Conservation (phyloP, 2,113 vertebrate species). For the Nibea albiflora region DNA sequence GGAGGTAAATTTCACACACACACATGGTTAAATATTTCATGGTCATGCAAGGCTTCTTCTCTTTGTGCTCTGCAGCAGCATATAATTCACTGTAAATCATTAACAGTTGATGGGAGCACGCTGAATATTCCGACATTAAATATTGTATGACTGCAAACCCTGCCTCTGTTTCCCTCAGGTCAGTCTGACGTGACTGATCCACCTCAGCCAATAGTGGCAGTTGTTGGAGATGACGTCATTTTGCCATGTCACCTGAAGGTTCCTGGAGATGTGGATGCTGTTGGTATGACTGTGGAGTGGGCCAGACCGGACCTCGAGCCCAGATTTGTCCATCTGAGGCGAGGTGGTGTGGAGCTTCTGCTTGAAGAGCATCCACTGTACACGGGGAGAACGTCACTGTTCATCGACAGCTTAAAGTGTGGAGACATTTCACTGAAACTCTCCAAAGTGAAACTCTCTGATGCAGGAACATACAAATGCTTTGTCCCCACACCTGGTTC, state of each 20-base stretch:
- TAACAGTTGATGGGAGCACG: no score
- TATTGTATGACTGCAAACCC: no score
- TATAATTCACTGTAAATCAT: no score
- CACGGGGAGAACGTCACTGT: background rate
- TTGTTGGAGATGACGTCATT: conserved; percentile 12
- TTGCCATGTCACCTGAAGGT: conserved; percentile 22
- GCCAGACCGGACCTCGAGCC: background rate
- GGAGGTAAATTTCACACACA: conserved; percentile 9
- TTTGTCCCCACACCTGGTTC: fast-evolving
- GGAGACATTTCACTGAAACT: conserved; percentile 39
- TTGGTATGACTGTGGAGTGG: conserved; percentile 15
- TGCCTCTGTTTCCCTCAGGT: background rate
- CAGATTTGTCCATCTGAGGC: conserved; percentile 15
- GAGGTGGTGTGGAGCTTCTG: background rate
- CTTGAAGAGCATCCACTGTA: background rate
- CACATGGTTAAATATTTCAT: background rate
- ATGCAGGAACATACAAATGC: conserved; percentile 10
- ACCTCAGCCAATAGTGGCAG: conserved; percentile 5
- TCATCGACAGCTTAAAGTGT: background rate
- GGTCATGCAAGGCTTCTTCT: no score
- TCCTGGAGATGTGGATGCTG: background rate
- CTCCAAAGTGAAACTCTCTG: conserved; percentile 10
- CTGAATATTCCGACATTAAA: no score
- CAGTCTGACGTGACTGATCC: background rate
- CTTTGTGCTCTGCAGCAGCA: no score